phyloP scores from a whole-genome alignment of 1,140 invertebrate species.

The Adelges cooleyi region DNA sequence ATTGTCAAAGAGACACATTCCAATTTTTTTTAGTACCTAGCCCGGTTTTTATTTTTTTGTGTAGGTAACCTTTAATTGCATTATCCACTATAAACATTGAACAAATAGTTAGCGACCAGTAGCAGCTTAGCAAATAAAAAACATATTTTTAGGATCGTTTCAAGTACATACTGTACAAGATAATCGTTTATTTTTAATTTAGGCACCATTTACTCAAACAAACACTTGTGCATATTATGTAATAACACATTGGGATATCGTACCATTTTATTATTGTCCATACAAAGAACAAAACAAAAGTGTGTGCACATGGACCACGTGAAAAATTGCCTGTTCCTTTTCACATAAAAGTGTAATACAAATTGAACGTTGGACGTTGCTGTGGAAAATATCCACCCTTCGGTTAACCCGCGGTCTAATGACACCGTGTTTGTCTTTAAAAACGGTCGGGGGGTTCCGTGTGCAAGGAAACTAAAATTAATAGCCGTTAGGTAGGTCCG shows the following conservation, averaged over 20 bases:
- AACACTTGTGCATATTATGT: not conserved
- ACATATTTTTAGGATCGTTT: no score
- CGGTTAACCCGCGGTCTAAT: not conserved
- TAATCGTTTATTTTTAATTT: no score
- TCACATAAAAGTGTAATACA: not conserved
- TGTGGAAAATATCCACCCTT: not conserved
- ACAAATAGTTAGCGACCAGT: no score
- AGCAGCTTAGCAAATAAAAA: no score
- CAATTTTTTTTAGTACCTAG: no score
- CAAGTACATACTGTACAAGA: no score
- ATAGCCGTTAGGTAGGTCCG: constrained; percentile 1
- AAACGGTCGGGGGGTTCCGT: not conserved
- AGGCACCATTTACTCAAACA: no score
- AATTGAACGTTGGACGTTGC: constrained; percentile 12
- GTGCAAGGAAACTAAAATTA: constrained; percentile 11
- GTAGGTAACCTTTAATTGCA: no score
- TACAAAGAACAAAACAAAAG: constrained; percentile 1
- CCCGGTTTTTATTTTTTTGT: no score
- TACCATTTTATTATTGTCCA: constrained; percentile 18
- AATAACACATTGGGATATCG: no score
- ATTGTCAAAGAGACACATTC: no score
- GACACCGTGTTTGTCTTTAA: constrained; percentile 21
- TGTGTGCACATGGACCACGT: not conserved
- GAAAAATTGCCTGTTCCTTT: constrained; percentile 1
- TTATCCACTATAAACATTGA: no score